phyloP scores from a whole-genome alignment of 2,113 vertebrate genomes.

The Spea multiplicata region DNA sequence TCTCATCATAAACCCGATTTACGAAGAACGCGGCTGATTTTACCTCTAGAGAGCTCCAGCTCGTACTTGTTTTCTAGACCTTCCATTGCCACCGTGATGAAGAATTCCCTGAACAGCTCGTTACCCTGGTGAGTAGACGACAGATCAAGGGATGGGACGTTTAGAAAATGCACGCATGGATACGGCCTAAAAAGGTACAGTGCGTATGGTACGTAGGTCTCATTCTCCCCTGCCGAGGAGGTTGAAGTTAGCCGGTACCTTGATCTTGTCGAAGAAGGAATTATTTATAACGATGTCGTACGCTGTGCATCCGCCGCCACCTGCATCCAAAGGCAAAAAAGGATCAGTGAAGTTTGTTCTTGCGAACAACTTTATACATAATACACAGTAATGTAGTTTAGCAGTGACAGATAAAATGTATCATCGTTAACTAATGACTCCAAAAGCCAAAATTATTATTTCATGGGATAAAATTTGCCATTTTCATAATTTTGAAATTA shows the following conservation, averaged over 20 bases:
- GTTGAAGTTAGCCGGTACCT: constrained; percentile 58
- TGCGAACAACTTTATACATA: no score
- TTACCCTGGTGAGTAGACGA: constrained; percentile 51
- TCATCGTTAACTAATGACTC: no score
- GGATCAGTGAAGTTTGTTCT: not conserved
- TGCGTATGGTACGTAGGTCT: not conserved
- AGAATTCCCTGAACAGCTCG: constrained; percentile 80
- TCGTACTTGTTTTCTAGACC: constrained; percentile 84
- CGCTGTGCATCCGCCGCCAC: constrained; percentile 76
- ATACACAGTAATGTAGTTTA: no score
- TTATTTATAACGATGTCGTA: constrained; percentile 84
- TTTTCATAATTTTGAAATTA: no score
- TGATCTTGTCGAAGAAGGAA: constrained; percentile 78
- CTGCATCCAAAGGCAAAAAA: constrained; percentile 50
- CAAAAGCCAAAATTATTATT: no score
- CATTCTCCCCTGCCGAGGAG: not conserved
- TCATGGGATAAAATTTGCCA: no score
- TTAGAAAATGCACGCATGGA: not conserved
- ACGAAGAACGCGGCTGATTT: not conserved
- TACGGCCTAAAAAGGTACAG: not conserved
- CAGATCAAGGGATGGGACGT: not conserved
- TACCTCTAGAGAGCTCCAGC: constrained; percentile 58
- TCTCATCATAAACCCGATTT: not conserved
- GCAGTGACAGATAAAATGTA: no score
- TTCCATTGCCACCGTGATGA: constrained; percentile 79